Conservation (phyloP, 2,888 invertebrate genomes). For the Melanophora roralis region DNA sequence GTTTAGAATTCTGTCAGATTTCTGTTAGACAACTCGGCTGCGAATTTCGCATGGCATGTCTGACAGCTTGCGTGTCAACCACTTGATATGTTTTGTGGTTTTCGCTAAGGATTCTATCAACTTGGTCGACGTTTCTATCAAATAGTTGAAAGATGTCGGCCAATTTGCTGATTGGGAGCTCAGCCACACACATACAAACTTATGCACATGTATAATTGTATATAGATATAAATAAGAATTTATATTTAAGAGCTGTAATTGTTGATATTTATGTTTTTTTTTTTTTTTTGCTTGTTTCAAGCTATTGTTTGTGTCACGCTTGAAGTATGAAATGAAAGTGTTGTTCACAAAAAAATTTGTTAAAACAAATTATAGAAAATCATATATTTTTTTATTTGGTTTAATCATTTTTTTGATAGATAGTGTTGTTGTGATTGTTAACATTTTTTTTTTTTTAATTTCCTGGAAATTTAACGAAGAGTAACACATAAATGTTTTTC, state of each 20-base stretch:
- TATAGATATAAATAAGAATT: background rate
- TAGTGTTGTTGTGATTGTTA: slow-evolving; percentile 20
- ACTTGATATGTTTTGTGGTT: no score
- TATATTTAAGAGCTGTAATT: background rate
- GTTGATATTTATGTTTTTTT: background rate
- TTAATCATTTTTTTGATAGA: slow-evolving; percentile 52
- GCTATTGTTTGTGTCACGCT: slow-evolving; percentile 65
- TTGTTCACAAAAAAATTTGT: slow-evolving; percentile 43
- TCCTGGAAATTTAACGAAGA: slow-evolving; percentile 49
- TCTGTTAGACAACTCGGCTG: no score
- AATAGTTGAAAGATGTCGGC: no score
- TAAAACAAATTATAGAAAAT: slow-evolving; percentile 33
- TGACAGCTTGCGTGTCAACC: no score
- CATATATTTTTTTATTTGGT: slow-evolving; percentile 34
- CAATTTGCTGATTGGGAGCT: no score
- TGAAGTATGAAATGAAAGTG: slow-evolving; percentile 70
- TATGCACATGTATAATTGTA: background rate
- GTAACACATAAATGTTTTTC: slow-evolving; percentile 30
- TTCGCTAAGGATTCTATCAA: no score
- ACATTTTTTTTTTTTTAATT: slow-evolving; percentile 12
- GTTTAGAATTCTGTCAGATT: no score
- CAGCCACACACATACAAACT: background rate
- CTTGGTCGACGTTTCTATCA: no score
- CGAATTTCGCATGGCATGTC: no score
- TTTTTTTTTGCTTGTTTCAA: background rate